Evolutionary conservation across 2,888 invertebrate genomes (phyloP).

Genomic region (Limulus polyphemus): DNA sequence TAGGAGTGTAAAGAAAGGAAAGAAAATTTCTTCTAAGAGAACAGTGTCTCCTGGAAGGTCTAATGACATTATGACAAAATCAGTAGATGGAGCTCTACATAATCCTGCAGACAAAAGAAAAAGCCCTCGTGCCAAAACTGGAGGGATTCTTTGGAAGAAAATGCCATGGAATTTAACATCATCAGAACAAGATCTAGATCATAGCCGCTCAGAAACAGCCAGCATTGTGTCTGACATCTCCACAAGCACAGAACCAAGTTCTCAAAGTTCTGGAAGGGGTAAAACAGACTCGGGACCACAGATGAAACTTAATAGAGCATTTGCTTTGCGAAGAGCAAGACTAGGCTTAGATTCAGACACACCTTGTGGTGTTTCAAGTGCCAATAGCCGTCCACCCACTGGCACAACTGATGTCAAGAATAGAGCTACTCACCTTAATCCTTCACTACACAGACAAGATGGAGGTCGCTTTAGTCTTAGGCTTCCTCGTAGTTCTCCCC

Average conservation of each 20-base stretch:
- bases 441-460: slow-evolving; percentile 46
- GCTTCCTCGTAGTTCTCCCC: slow-evolving; percentile 28
- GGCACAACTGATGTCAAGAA: slow-evolving; percentile 5
- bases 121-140: not conserved
- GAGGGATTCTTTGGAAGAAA: slow-evolving; percentile 8
- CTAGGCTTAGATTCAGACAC: slow-evolving; percentile 37
- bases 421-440: not conserved
- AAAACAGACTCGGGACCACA: slow-evolving; percentile 36
- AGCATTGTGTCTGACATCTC: slow-evolving; percentile 29
- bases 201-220: slow-evolving; percentile 24
- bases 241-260: slow-evolving; percentile 20
- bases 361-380: slow-evolving; percentile 9
- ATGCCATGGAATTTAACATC: slow-evolving; percentile 18
- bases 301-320: slow-evolving; percentile 58
- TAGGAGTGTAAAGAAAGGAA: no score
- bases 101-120: no score
- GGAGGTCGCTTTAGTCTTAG: slow-evolving; percentile 53
- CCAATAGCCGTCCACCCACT: slow-evolving; percentile 6
- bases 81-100: no score
- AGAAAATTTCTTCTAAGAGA: no score
- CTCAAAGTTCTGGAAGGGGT: slow-evolving; percentile 14
- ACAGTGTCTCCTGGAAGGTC: no score
- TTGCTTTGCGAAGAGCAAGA: slow-evolving; percentile 50
- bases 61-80: no score
- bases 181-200: slow-evolving; percentile 20